Percentiles rank a stretch among this genome's conserved stretches.
Conservation (phyloP, 2,888 invertebrate species). For the Coremacera marginata region DNA sequence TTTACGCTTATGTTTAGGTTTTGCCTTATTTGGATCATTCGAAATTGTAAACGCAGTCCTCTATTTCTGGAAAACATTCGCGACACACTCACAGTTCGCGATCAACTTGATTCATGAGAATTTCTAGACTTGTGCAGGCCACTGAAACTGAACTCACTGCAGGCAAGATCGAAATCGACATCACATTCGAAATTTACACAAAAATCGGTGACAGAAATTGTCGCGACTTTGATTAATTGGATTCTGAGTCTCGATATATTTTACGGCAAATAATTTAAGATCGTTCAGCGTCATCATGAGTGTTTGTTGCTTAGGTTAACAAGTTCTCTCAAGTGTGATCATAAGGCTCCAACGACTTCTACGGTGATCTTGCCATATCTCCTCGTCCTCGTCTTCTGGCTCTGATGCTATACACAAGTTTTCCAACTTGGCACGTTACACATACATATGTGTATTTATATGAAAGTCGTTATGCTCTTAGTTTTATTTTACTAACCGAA, state of each 20-base stretch:
- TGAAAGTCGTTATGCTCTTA: not conserved
- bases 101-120: slow-evolving; percentile 19
- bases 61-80: not conserved
- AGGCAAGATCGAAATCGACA: not conserved
- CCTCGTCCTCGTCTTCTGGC: not conserved
- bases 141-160: not conserved
- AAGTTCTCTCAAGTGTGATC: slow-evolving; percentile 10
- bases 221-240: slow-evolving; percentile 61
- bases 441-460: no score
- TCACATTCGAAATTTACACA: slow-evolving; percentile 32
- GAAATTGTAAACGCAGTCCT: no score
- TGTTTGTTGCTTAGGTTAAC: slow-evolving; percentile 20
- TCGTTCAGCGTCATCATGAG: not conserved
- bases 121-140: slow-evolving; percentile 13
- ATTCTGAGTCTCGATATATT: slow-evolving; percentile 56
- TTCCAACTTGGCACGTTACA: no score
- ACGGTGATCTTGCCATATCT: not conserved
- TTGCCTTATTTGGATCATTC: not conserved
- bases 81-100: no score
- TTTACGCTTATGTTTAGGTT: not conserved
- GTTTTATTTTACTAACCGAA: not conserved
- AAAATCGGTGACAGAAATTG: slow-evolving; percentile 54
- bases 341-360: not conserved
- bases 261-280: slow-evolving; percentile 44
- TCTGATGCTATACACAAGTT: no score